A percentile compares a stretch with the other conserved stretches of the same genome.
phyloP scores from a whole-genome alignment of 2,797 vertebrate species.

The Netta rufina region DNA sequence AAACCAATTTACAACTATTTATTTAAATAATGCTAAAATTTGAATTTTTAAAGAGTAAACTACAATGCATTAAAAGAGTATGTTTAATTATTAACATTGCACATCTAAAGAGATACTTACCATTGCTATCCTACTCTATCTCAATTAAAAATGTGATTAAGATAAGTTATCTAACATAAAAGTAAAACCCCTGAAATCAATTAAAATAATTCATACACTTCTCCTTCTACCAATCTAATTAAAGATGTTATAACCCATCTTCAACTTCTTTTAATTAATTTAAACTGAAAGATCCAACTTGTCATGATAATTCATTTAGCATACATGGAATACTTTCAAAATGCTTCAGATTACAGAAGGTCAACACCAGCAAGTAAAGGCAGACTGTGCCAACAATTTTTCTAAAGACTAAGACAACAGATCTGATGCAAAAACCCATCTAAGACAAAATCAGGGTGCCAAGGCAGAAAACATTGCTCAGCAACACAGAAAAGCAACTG shows the following conservation, averaged over 20 bases:
- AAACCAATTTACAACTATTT: background rate
- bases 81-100: background rate
- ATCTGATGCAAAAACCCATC: background rate
- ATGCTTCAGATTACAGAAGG: background rate
- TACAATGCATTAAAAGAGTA: background rate
- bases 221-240: background rate
- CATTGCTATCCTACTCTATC: background rate
- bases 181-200: background rate
- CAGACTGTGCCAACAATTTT: background rate
- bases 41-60: background rate
- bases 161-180: background rate
- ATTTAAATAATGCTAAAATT: background rate
- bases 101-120: background rate
- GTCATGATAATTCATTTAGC: background rate
- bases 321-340: background rate
- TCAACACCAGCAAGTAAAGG: background rate
- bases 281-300: background rate
- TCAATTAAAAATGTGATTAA: background rate
- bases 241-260: background rate
- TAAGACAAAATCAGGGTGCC: background rate
- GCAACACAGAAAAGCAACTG: background rate
- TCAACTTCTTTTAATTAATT: constrained; percentile 1
- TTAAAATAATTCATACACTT: background rate
- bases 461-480: background rate
- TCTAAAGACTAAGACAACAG: background rate